A percentile compares a stretch with the other conserved stretches of the same genome.
These are phyloP conservation scores for Larimichthys polyactis DNA, from an alignment of 2,113 vertebrate species.

Conservation along the genomic window DNA sequence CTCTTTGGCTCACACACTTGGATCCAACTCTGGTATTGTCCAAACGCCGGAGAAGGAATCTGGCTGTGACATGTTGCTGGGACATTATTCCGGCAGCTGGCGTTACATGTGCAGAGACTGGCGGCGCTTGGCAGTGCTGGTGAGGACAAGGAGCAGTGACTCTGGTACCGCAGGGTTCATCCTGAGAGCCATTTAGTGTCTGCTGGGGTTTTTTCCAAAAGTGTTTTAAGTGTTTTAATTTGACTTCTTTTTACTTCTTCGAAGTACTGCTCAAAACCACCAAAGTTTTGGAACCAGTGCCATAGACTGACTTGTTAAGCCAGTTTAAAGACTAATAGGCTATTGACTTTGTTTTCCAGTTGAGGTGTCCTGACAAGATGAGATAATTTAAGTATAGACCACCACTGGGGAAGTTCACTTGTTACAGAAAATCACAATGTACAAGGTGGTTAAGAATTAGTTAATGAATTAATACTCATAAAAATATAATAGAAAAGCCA, in stretches of 20 bases:
- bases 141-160: conserved; percentile 35
- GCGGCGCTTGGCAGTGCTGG: conserved; percentile 33
- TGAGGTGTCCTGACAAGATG: neutral
- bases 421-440: too few relatives aligned
- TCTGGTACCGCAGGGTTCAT: conserved; percentile 39
- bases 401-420: too few relatives aligned
- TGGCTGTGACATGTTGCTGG: conserved; percentile 63
- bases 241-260: too few relatives aligned
- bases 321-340: neutral
- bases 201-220: neutral
- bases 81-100: conserved; percentile 72
- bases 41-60: conserved; percentile 71
- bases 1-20: conserved; percentile 51
- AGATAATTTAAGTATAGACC: too few relatives aligned
- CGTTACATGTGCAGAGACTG: conserved; percentile 55
- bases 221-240: neutral
- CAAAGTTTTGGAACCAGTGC: neutral
- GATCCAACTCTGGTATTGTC: conserved; percentile 67
- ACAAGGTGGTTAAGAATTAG: too few relatives aligned
- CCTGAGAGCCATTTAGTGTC: conserved; percentile 33
- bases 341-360: neutral
- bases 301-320: too few relatives aligned
- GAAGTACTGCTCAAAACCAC: neutral
- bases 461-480: too few relatives aligned
- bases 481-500: too few relatives aligned